Conservation (phyloP, 2,888 invertebrate species). For the Dynastes tityus region DNA sequence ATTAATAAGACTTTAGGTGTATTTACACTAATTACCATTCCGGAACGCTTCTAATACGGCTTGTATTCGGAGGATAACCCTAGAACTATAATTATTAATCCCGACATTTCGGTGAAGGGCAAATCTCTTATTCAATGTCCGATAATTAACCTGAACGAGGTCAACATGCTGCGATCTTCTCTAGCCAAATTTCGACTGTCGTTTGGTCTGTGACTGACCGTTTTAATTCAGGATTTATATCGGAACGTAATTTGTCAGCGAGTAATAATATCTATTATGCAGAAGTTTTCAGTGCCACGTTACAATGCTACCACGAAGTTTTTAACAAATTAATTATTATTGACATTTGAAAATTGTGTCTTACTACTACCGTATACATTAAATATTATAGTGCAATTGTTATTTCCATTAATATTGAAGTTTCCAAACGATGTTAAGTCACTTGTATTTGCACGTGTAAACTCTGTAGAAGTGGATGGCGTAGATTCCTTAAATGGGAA, state of each 20-base stretch:
- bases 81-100: constrained; percentile 57
- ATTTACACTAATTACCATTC: constrained; percentile 50
- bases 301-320: too few relatives aligned
- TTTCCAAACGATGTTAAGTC: too few relatives aligned
- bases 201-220: constrained; percentile 2
- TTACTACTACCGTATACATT: too few relatives aligned
- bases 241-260: neutral
- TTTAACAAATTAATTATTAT: too few relatives aligned
- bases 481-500: too few relatives aligned
- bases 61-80: constrained; percentile 49
- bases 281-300: neutral
- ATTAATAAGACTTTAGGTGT: constrained; percentile 42
- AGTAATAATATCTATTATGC: neutral
- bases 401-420: too few relatives aligned
- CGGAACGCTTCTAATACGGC: constrained; percentile 48
- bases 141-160: constrained; percentile 60
- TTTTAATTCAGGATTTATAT: constrained; percentile 20
- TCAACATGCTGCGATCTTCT: constrained; percentile 43
- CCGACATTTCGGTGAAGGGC: constrained; percentile 53
- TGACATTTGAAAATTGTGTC: too few relatives aligned
- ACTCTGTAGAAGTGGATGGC: too few relatives aligned
- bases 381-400: too few relatives aligned
- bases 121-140: constrained; percentile 59
- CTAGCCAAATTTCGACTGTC: constrained; percentile 41
- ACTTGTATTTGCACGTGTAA: too few relatives aligned